Evolutionary conservation across 1,140 invertebrate genomes (phyloP), one percentile per base, ranked within the genome.

Genomic region (Papilio polyxenes): DNA sequence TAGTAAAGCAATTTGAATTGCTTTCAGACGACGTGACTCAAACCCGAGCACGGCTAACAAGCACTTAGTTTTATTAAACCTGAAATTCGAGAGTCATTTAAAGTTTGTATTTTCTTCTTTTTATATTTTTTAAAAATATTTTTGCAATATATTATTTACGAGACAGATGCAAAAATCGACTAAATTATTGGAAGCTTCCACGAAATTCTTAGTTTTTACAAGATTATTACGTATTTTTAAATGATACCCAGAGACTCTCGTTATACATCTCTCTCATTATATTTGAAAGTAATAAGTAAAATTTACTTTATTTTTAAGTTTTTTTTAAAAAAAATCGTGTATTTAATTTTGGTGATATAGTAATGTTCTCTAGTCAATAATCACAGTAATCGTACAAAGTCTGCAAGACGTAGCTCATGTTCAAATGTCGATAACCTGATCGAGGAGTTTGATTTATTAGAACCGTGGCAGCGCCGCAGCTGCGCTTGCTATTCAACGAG

Each of bases 361-460:
- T 31, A 56, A 2, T 69, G 15, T 37, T 69, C 62, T 37, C 65
- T 37, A 65, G 59, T 80, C 59, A 69, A 80, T 80, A 65, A 80
- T 69, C 62, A 69, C 11, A 69, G 37, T 48, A 10, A 53, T 59
- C 56, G 40, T 51, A 80, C 78, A 65, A 49, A 7, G 53, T 75
- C 80, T 83, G 80, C 75, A 69, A 80, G 81, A 80, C 75, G 79
- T 81, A 65, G 83, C 81, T 82, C 81, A 84, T 86, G 85, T 84
- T 86, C 80, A 81, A 83, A 56, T 84, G 86, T 90, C 87, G 86
- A 89, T 87, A 89, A 87, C 86, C 88, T 88, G 82, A 84, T 85
- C 83, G 79, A 77, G 69, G 48, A 37, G 86, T 88, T 86, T 90
- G 89, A 91, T 91, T 91, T 91, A 91, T 91, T 90, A 82, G 87